Conservation (phyloP, 2,888 invertebrate species). For the Ptychoptera albimana region DNA sequence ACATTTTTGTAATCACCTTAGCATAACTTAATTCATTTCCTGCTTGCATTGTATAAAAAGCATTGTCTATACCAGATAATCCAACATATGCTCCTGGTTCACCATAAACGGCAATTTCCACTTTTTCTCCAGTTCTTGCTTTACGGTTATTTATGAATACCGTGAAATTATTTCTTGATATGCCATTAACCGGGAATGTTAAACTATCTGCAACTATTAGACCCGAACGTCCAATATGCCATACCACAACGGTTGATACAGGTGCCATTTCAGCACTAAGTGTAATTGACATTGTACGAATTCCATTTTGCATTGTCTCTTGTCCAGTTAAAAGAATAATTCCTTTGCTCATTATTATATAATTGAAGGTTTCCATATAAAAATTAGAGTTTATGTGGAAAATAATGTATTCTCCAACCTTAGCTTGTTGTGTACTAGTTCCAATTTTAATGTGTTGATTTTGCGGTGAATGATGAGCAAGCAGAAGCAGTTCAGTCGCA, state of each 20-base stretch:
- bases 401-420: slow-evolving; percentile 88
- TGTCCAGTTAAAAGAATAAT: slow-evolving; percentile 73
- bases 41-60: slow-evolving; percentile 84
- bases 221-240: slow-evolving; percentile 67
- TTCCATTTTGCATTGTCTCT: slow-evolving; percentile 61
- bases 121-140: slow-evolving; percentile 80
- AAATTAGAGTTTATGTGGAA: slow-evolving; percentile 88
- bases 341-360: slow-evolving; percentile 84
- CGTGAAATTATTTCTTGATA: slow-evolving; percentile 80
- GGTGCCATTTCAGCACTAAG: slow-evolving; percentile 85
- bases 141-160: slow-evolving; percentile 83
- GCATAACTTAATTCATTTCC: slow-evolving; percentile 81
- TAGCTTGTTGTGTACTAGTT: slow-evolving; percentile 66
- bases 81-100: slow-evolving; percentile 92
- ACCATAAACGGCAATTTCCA: slow-evolving; percentile 85
- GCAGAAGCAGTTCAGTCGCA: slow-evolving; percentile 48
- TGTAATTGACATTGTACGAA: slow-evolving; percentile 67
- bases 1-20: slow-evolving; percentile 75
- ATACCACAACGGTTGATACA: slow-evolving; percentile 76
- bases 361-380: slow-evolving; percentile 76
- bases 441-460: slow-evolving; percentile 72
- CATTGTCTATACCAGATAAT: slow-evolving; percentile 74
- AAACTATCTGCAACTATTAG: slow-evolving; percentile 82
- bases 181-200: slow-evolving; percentile 93
- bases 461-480: slow-evolving; percentile 66